Percentiles rank a stretch among this genome's conserved stretches.
phyloP scores from a whole-genome alignment of 1,140 invertebrate species.

The Rhizoglyphus robini region DNA sequence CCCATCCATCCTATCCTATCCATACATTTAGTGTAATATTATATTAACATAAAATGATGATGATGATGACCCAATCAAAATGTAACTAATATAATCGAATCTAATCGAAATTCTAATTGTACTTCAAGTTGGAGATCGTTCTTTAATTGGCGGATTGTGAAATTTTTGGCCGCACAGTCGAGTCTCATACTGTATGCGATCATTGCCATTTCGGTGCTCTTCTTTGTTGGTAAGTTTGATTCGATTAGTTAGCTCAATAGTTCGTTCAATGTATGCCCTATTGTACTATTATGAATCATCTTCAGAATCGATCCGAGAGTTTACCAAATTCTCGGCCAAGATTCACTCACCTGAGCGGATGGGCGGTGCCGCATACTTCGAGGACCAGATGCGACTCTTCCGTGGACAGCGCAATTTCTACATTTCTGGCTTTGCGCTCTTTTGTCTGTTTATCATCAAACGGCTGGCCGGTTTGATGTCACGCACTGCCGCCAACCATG shows the following conservation, averaged over 20 bases:
- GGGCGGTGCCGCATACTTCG: constrained; percentile 36
- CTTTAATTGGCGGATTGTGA: constrained; percentile 80
- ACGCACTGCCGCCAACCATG: too few relatives aligned
- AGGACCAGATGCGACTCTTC: constrained; percentile 80
- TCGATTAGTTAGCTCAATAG: too few relatives aligned
- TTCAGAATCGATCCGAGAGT: constrained; percentile 88
- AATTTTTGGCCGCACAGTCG: constrained; percentile 62
- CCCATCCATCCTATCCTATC: too few relatives aligned
- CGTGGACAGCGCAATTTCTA: constrained; percentile 95
- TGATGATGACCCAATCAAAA: too few relatives aligned
- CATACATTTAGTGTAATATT: too few relatives aligned
- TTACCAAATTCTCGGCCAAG: constrained; percentile 67
- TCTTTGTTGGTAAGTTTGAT: constrained; percentile 41
- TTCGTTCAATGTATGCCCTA: too few relatives aligned
- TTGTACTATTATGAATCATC: too few relatives aligned
- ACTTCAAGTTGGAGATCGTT: constrained; percentile 86
- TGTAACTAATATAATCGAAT: too few relatives aligned
- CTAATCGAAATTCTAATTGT: too few relatives aligned
- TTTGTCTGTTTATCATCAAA: background rate
- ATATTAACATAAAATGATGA: too few relatives aligned
- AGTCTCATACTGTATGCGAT: constrained; percentile 73
- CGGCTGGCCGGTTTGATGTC: background rate
- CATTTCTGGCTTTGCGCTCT: constrained; percentile 88
- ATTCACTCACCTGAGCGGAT: too few relatives aligned
- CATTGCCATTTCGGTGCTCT: constrained; percentile 62